phyloP scores from a whole-genome alignment of 2,888 invertebrate genomes.

The Patella depressa region DNA sequence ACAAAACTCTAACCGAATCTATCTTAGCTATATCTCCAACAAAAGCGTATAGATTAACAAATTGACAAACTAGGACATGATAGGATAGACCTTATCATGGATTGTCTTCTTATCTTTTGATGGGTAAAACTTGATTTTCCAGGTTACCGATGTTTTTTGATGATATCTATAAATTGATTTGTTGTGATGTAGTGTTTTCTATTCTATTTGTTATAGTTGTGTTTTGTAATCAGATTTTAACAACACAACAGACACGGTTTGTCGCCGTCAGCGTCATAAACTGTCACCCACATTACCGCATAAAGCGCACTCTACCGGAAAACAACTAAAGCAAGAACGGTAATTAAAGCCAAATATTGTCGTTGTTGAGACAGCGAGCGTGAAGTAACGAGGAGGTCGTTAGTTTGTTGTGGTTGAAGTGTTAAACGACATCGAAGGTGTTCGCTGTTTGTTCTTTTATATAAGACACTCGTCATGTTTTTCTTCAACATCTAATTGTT shows the following conservation, averaged over 20 bases:
- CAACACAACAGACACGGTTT: conserved; percentile 4
- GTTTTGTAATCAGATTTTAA: conserved; percentile 9
- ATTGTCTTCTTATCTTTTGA: too few relatives aligned
- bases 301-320: conserved; percentile 7
- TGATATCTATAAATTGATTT: too few relatives aligned
- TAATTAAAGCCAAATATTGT: conserved; percentile 3
- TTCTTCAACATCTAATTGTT: too few relatives aligned
- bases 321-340: not conserved
- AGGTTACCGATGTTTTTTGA: too few relatives aligned
- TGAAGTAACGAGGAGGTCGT: not conserved
- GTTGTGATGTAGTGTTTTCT: too few relatives aligned
- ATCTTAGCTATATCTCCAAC: too few relatives aligned
- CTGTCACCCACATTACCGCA: not conserved
- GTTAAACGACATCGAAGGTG: conserved; percentile 2
- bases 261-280: not conserved
- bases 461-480: too few relatives aligned
- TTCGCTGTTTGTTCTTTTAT: not conserved
- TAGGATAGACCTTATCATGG: too few relatives aligned
- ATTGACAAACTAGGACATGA: too few relatives aligned
- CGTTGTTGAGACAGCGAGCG: not conserved
- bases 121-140: too few relatives aligned
- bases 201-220: not conserved
- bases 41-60: too few relatives aligned
- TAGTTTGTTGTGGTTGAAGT: not conserved
- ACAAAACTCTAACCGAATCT: too few relatives aligned